Evolutionary conservation across 2,888 invertebrate species (phyloP).

Genomic region (Romanomermis culicivorax): DNA sequence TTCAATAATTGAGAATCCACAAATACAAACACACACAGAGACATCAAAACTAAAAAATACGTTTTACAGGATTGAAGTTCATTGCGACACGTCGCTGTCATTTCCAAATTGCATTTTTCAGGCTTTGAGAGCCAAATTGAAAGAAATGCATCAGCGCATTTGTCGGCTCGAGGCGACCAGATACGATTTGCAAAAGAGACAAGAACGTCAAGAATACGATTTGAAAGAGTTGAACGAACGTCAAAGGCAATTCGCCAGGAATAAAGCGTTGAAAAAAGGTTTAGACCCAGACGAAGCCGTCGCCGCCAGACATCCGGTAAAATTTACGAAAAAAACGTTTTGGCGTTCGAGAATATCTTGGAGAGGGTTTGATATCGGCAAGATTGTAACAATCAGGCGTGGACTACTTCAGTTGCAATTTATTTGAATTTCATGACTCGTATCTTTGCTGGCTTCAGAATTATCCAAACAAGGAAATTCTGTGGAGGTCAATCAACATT

Average conservation of each 20-base stretch:
- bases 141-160: conserved; percentile 24
- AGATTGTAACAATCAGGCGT: too few relatives aligned
- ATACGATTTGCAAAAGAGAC: conserved; percentile 26
- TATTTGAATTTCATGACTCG: too few relatives aligned
- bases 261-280: conserved; percentile 22
- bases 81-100: too few relatives aligned
- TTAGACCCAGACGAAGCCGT: conserved; percentile 18
- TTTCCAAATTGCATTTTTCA: not conserved
- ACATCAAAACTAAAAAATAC: too few relatives aligned
- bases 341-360: not conserved
- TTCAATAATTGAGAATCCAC: too few relatives aligned
- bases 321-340: not conserved
- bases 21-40: too few relatives aligned
- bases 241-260: conserved; percentile 23
- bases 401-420: too few relatives aligned
- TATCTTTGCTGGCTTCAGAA: too few relatives aligned
- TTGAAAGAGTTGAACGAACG: conserved; percentile 27
- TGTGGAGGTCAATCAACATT: too few relatives aligned
- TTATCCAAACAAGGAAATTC: too few relatives aligned
- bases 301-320: conserved; percentile 14
- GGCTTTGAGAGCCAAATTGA: conserved; percentile 12
- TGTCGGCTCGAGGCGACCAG: conserved; percentile 24
- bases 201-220: conserved; percentile 26
- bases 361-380: not conserved
- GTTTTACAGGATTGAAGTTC: too few relatives aligned